Base-by-base conservation (phyloP, 2,113 vertebrate genomes). In the Stigmatopora argus region DNA sequence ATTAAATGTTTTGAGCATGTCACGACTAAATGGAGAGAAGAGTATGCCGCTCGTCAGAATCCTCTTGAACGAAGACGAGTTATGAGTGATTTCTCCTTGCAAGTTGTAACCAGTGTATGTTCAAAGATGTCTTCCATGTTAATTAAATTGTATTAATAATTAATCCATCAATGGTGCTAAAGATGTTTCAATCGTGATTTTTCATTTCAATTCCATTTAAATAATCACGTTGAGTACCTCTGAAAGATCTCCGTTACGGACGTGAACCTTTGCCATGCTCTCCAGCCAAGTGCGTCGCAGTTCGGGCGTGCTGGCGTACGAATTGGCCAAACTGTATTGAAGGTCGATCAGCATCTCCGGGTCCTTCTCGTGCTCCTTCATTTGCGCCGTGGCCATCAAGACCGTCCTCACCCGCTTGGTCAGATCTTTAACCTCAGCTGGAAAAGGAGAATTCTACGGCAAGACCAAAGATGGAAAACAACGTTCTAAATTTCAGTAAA, bases 361-460 rank as follows among this genome's bases (percentile, higher is more conserved):
- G 78, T 99, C 97, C 74, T 98, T 98, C 85, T 99, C 97, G 0
- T 99, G 97, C 83, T 99, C 97, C 74, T 99, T 99, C 97, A 99
- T 99, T 85, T 99, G 97, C 1, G 96, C 95, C 0, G 97, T 99
- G 76, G 96, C 97, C 97, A 98, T 99, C 74, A 99, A 86, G 68
- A 99, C 97, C 0, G 97, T 98, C 47, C 97, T 86, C 83, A 99
- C 97, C 66, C 95, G 92, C 69, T 99, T 99, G 52, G 96, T 99
- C 71, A 99, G 87, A 71, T 99, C 97, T 85, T 99, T 99, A 64
- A 99, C 97, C 76, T 99, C 96, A 65, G 93, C 94, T 47, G 97
- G 96, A 84, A 99, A 98, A 52, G 93, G 82, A 69, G 93, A 92
- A 89, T 90, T 98, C 97, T 99, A 92, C 23, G 9, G 47, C 18